Evolutionary conservation across 1,140 invertebrate species (phyloP).

Genomic region (Nixonia krombeini): DNA sequence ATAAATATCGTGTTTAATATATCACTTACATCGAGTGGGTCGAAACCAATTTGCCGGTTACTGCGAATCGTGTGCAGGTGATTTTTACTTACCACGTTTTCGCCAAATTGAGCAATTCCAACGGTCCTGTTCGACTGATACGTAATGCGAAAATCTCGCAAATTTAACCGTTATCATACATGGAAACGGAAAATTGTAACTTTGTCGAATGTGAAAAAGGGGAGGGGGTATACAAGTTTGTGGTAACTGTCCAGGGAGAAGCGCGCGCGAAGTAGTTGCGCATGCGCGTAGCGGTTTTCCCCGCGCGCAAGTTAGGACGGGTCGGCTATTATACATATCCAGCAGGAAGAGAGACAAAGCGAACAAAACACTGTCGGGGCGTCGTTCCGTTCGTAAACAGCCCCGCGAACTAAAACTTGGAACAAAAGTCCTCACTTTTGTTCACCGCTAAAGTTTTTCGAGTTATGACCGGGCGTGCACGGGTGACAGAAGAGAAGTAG

Average conservation of each 20-base stretch:
- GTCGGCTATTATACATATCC: constrained; percentile 50
- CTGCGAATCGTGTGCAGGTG: too few species aligned
- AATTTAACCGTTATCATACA: too few species aligned
- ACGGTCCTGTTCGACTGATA: too few species aligned
- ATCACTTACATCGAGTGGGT: too few species aligned
- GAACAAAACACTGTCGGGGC: constrained; percentile 68
- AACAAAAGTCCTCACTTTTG: constrained; percentile 70
- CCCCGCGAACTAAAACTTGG: constrained; percentile 63
- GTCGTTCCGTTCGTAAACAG: constrained; percentile 63
- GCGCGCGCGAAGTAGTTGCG: constrained; percentile 10
- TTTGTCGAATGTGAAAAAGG: constrained; percentile 33
- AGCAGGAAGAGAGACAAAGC: constrained; percentile 68
- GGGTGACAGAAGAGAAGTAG: constrained; percentile 41
- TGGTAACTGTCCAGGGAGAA: constrained; percentile 36
- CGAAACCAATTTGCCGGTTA: too few species aligned
- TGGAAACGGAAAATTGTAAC: constrained; percentile 36
- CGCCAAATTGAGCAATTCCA: too few species aligned
- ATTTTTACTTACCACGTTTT: too few species aligned
- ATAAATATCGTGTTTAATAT: too few species aligned
- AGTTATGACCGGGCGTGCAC: constrained; percentile 61
- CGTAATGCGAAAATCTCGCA: too few species aligned
- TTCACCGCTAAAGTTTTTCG: constrained; percentile 67
- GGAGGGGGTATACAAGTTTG: constrained; percentile 26
- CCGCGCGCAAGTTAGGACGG: constrained; percentile 39
- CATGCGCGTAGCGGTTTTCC: constrained; percentile 31